Percentiles rank a stretch among this genome's conserved stretches.
phyloP scores from a whole-genome alignment of 2,113 vertebrate genomes.

The Aspidoscelis tigris region DNA sequence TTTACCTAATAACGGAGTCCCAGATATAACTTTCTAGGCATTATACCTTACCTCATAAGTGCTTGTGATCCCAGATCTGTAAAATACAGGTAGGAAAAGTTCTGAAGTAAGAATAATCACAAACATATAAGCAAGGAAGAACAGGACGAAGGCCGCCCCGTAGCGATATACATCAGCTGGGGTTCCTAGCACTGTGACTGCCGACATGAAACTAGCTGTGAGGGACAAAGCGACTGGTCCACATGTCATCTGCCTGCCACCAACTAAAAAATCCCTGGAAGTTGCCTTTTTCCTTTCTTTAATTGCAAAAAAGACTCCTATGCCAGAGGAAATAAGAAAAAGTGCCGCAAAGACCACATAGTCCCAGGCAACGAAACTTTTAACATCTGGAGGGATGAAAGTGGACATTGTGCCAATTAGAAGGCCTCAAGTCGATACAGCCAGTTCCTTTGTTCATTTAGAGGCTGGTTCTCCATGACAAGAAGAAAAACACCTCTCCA shows the following conservation, averaged over 20 bases:
- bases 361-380: slow-evolving; percentile 82
- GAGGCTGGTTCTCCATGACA: background rate
- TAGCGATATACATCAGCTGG: slow-evolving; percentile 86
- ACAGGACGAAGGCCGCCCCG: slow-evolving; percentile 80
- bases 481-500: slow-evolving; percentile 2
- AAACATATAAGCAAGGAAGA: slow-evolving; percentile 75
- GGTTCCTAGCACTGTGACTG: slow-evolving; percentile 83
- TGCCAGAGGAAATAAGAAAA: slow-evolving; percentile 81
- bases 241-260: slow-evolving; percentile 83
- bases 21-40: background rate
- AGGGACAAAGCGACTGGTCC: slow-evolving; percentile 87
- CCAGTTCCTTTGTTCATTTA: background rate
- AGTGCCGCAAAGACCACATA: slow-evolving; percentile 83
- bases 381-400: slow-evolving; percentile 57
- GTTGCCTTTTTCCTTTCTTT: slow-evolving; percentile 84
- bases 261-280: slow-evolving; percentile 83
- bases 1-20: background rate
- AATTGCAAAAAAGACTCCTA: slow-evolving; percentile 86
- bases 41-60: slow-evolving; percentile 84
- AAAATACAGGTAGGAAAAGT: slow-evolving; percentile 87
- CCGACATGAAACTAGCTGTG: slow-evolving; percentile 90
- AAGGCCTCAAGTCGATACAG: background rate
- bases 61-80: slow-evolving; percentile 88
- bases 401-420: slow-evolving; percentile 1
- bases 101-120: slow-evolving; percentile 82